Evolutionary conservation across 2,113 vertebrate genomes (phyloP), one percentile per base, ranked within the genome.

Genomic region (Blennius ocellaris): DNA sequence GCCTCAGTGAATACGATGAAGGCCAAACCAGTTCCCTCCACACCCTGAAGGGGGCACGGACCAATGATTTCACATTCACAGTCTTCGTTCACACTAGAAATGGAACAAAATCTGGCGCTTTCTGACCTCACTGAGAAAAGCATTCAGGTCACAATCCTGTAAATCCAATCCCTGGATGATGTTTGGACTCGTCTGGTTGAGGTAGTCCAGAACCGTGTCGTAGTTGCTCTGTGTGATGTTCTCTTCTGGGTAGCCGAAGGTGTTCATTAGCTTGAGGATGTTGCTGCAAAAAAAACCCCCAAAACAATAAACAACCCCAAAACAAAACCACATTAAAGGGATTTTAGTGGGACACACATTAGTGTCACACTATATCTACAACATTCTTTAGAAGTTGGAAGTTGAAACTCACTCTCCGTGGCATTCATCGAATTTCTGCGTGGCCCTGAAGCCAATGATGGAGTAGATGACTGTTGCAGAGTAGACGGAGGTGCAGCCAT

Each of bases 1-100:
- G 98, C 97, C 85, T 99, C 97, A 0, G 97, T 99, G 93, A 99
- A 99, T 65, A 98, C 95, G 40, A 99, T 99, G 91, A 99, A 99
- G 56, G 97, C 98, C 60, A 99, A 78, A 8, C 98, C 98, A 0
- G 96, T 98, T 83, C 97, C 98, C 88, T 98, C 96, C 10, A 97
- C 96, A 8, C 97, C 97, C 98, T 99, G 87, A 7, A 53, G 30
- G 15, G 43, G 44, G 5, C 81, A 0, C 55, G 8, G 52, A 1
- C 44, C 39, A 6, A 45, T 2, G 38, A 30, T 30, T 30, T 30
- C 21, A 30, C 21, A 30, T 30, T 30, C 21, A 30, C 4, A 30
- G 21, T 30, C 21, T 30, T 30, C 21, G 21, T 30, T 30, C 2
- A 30, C 21, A 30, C 21, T 30, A 30, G 21, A 30, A 30, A 30